Conservation (phyloP, 2,888 invertebrate species). For the Brassicogethes aeneus region DNA sequence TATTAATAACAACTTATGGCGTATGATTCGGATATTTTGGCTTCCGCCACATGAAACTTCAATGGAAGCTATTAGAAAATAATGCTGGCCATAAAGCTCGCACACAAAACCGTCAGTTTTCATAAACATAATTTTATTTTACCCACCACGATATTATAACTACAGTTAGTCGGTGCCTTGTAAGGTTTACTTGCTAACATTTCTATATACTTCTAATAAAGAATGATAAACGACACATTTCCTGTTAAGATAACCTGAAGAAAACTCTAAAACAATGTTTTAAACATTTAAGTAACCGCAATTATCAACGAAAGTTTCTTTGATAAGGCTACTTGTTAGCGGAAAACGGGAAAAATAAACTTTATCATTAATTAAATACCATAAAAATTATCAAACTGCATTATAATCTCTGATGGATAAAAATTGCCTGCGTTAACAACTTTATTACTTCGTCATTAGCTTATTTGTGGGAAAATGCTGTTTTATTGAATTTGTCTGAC, state of each 20-base stretch:
- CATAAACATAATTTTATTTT: conserved; percentile 4
- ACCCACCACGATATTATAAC: conserved; percentile 10
- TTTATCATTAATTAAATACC: too few relatives aligned
- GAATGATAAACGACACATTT: conserved; percentile 20
- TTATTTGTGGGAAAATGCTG: too few relatives aligned
- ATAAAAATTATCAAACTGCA: too few relatives aligned
- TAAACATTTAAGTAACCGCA: conserved; percentile 13
- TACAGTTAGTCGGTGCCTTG: conserved; percentile 19
- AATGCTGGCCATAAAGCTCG: not conserved
- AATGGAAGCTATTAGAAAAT: not conserved
- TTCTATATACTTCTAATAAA: conserved; percentile 20
- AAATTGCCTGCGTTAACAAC: too few relatives aligned
- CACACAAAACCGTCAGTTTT: not conserved
- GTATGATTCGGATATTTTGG: not conserved
- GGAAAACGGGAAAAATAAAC: too few relatives aligned
- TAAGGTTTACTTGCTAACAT: conserved; percentile 18
- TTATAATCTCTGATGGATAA: too few relatives aligned
- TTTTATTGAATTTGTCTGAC: too few relatives aligned
- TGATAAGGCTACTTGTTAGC: conserved; percentile 9
- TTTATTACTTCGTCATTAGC: too few relatives aligned
- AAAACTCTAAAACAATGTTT: conserved; percentile 11
- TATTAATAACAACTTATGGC: too few relatives aligned
- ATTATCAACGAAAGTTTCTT: conserved; percentile 6
- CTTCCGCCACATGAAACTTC: not conserved
- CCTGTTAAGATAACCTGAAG: conserved; percentile 18